Evolutionary conservation across 2,888 invertebrate species (phyloP), one percentile per base, ranked within the genome.

Genomic region (Anoplius nigerrimus): DNA sequence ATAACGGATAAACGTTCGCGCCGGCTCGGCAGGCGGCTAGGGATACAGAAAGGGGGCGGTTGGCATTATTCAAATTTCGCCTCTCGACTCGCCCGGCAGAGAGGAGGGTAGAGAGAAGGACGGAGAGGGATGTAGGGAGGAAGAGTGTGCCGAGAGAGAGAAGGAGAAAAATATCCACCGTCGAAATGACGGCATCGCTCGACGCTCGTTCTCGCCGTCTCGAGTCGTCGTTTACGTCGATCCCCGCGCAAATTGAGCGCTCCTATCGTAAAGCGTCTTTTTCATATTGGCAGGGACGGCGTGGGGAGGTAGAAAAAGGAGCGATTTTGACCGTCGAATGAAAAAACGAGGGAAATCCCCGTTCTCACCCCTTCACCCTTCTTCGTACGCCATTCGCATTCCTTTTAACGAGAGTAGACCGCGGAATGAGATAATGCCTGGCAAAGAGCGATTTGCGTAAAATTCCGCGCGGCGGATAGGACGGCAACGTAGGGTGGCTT

Each of bases 211-310:
- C 48, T 4, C 48, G 16, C 18, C 48, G 16, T 48, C 18, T 48
- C 8, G 48, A 48, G n/a, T 48, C 48, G 48, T 8, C 48, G 48
- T 48, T 48, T 48, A 48, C 48, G 66, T 66, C 60, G 66, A 69
- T 69, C 66, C 66, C 60, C 21, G 51, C 51, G 42, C 57, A 43
- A 66, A 48, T 66, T 56, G 62, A 51, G 63, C 54, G 63, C 51
- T 22, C 57, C 56, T 51, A 57, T 62, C 62, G 55, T 65, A 52
- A 63, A 45, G 53, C 63, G 63, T 62, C 66, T 11, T 34, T 6
- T 11, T 11, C 34, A 11, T 34, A 34, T 34, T 34, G 34, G 34
- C 34, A 6, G 8, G 62, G 42, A 5, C 16, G 16, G 18, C 16
- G 48, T 2, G 16, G 45, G 16, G 3, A 11, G 45, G 45, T 45